Base-by-base conservation (phyloP, 2,888 invertebrate species). In the Muschampia plurimacula region DNA sequence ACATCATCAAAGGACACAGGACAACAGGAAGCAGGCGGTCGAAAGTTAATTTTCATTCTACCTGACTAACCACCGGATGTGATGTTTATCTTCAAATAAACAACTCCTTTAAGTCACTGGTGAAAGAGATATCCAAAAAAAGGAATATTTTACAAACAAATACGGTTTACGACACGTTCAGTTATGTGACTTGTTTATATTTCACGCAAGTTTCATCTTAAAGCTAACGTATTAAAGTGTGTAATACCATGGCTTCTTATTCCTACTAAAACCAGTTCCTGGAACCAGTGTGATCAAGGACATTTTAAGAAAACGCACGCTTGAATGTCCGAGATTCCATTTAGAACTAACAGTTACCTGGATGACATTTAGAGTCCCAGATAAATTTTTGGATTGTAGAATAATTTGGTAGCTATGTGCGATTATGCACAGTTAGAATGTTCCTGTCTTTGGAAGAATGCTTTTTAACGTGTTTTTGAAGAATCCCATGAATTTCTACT, bases 301-400 rank as follows among this genome's bases (percentile, higher is more conserved):
- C 67, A 76, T 65, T 74, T 74, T 65, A 64, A 75, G 72, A 73
- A 69, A 72, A 72, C 66, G 59, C 46, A 59, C 46, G 66, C 49
- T 69, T 69, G 63, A 64, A 69, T 69, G 60, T 71, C 49, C 66
- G 66, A 66, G 71, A 49, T 66, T 49, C 41, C 65, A 70, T 65
- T 70, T 64, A 32, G 39, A 49, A 60, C 46, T 39, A 60, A 71
- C 65, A 65, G 71, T 71, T 65, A 70, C 65, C 44, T 57, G 32
- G 52, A 57, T 67, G 49, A 67, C 28, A 84, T 84, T 80, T n/a
- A 59, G 7, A 59, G 7, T 78, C 8, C 15, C 7, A 22, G 73
- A 74, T 49, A 60, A 46, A 63, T 52, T 69, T 60, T 39, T 15
- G 49, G 39, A 28, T 36, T 59, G 4, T 49, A 68, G 46, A 36